phyloP scores from a whole-genome alignment of 2,797 vertebrate species.

The Epinephelus malabaricus region DNA sequence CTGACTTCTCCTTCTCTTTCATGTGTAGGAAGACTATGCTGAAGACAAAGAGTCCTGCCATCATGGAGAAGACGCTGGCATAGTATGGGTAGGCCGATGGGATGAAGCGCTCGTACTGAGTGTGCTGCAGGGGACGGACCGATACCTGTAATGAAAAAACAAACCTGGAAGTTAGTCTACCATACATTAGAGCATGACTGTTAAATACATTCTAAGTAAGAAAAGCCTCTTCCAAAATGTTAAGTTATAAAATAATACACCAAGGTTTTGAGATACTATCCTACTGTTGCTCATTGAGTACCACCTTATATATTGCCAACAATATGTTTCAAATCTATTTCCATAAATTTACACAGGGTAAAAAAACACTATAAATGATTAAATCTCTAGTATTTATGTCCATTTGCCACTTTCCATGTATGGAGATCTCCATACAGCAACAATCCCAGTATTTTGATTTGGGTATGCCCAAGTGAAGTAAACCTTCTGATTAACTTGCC shows the following conservation, averaged over 20 bases:
- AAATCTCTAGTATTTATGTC: not conserved
- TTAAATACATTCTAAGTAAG: not conserved
- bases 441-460: not conserved
- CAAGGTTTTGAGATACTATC: not conserved
- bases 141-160: constrained; percentile 88
- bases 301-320: not conserved
- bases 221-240: not conserved
- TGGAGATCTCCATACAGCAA: not conserved
- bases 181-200: not conserved
- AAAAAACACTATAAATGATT: not conserved
- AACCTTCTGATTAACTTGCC: constrained; percentile 75
- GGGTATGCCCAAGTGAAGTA: not conserved
- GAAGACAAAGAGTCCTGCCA: constrained; percentile 96
- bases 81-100: constrained; percentile 97
- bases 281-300: not conserved
- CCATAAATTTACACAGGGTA: not conserved
- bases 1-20: constrained; percentile 99
- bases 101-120: constrained; percentile 98
- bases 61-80: constrained; percentile 98
- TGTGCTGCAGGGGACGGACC: constrained; percentile 97
- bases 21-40: constrained; percentile 98
- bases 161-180: not conserved
- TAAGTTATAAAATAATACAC: not conserved
- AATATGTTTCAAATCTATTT: not conserved
- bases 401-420: constrained; percentile 2